Evolutionary conservation across 2,888 invertebrate genomes (phyloP).

Genomic region (Ennomos fuscantarius): DNA sequence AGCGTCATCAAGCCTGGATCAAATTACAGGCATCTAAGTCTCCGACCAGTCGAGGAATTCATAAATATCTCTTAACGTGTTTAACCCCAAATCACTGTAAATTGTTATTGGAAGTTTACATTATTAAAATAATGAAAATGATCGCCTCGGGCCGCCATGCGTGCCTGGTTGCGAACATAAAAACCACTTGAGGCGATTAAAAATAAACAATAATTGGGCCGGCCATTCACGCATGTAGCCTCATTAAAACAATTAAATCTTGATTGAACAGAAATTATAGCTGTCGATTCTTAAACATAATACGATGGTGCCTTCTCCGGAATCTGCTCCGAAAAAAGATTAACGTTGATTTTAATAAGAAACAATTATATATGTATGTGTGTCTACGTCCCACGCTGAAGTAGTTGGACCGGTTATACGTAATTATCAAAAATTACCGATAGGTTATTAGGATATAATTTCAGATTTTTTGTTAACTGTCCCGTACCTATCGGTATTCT

Average conservation of each 20-base stretch:
- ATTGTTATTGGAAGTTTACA: slow-evolving; percentile 85
- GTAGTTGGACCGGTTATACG: slow-evolving; percentile 75
- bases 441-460: slow-evolving; percentile 74
- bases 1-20: slow-evolving; percentile 60
- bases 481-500: slow-evolving; percentile 35
- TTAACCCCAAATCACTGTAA: slow-evolving; percentile 85
- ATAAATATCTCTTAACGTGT: slow-evolving; percentile 83
- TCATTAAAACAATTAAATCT: slow-evolving; percentile 86
- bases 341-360: slow-evolving; percentile 84
- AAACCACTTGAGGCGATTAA: slow-evolving; percentile 84
- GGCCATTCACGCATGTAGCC: slow-evolving; percentile 84
- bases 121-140: slow-evolving; percentile 86
- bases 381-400: slow-evolving; percentile 77
- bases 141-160: slow-evolving; percentile 80
- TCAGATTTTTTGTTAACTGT: slow-evolving; percentile 62
- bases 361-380: slow-evolving; percentile 82
- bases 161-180: slow-evolving; percentile 82
- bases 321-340: slow-evolving; percentile 83
- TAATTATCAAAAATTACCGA: slow-evolving; percentile 84
- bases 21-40: slow-evolving; percentile 75
- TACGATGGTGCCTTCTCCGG: slow-evolving; percentile 77
- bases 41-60: slow-evolving; percentile 69
- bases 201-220: slow-evolving; percentile 85
- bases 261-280: slow-evolving; percentile 86
- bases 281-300: slow-evolving; percentile 85